Conservation (phyloP, 2,113 vertebrate species). For the Rhabdornis inornatus region DNA sequence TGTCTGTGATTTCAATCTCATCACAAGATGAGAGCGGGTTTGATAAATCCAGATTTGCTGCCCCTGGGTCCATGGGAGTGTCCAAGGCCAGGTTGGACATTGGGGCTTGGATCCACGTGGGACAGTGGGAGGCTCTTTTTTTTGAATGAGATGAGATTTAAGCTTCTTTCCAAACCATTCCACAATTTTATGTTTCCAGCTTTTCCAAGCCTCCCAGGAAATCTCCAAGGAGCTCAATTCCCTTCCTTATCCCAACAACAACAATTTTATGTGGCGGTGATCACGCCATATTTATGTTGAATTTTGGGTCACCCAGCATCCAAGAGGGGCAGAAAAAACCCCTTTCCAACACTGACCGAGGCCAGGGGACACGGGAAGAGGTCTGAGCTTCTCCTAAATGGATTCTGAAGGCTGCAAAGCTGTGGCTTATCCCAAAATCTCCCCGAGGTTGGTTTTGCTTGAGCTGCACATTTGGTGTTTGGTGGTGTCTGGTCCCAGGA, state of each 20-base stretch:
- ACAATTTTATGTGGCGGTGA: fast-evolving
- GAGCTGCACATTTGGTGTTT: not conserved
- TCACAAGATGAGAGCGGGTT: not conserved
- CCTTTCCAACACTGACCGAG: not conserved
- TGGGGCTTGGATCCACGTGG: too few relatives aligned
- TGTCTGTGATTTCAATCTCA: fast-evolving
- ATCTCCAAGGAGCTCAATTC: not conserved
- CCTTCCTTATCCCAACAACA: not conserved
- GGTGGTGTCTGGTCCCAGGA: not conserved
- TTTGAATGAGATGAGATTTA: fast-evolving
- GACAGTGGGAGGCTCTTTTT: too few relatives aligned
- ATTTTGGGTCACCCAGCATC: not conserved
- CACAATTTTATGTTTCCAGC: not conserved
- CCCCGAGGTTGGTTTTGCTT: not conserved
- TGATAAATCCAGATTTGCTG: not conserved
- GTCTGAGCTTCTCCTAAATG: not conserved
- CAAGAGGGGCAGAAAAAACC: not conserved
- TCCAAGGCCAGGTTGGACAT: too few relatives aligned
- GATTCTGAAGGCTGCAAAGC: not conserved
- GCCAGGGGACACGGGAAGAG: not conserved
- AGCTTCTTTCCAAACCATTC: not conserved
- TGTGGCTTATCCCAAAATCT: not conserved
- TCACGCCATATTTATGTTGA: fast-evolving
- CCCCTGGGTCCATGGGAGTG: fast-evolving
- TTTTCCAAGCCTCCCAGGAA: not conserved